A percentile compares a stretch with the other conserved stretches of the same genome.
Conservation (phyloP, 2,888 invertebrate genomes). For the Plutella xylostella region DNA sequence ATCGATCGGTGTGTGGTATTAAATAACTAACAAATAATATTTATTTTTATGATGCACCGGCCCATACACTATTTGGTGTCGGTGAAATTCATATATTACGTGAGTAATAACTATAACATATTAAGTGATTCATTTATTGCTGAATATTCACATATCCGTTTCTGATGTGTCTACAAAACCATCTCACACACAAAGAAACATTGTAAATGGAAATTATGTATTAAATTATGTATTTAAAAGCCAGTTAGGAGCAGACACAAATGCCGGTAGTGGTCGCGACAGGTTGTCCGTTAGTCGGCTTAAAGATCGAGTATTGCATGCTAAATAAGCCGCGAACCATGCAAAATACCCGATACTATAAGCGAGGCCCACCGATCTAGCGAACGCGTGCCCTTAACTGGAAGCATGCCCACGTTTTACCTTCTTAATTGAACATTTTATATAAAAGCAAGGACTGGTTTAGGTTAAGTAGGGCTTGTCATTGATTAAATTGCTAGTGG, state of each 20-base stretch:
- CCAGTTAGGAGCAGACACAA: slow-evolving; percentile 9
- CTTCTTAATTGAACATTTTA: slow-evolving; percentile 27
- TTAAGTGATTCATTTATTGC: too few relatives aligned
- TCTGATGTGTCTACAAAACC: too few relatives aligned
- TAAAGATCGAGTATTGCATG: slow-evolving; percentile 44
- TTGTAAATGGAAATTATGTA: too few relatives aligned
- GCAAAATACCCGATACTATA: slow-evolving; percentile 33
- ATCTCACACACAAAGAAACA: too few relatives aligned
- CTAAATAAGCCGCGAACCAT: slow-evolving; percentile 36
- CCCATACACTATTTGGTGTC: too few relatives aligned
- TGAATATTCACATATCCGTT: too few relatives aligned
- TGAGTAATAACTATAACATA: too few relatives aligned
- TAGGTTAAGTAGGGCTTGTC: slow-evolving; percentile 6
- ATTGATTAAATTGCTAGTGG: slow-evolving; percentile 17
- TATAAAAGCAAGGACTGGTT: slow-evolving; percentile 33
- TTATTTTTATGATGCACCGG: too few relatives aligned
- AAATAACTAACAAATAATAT: too few relatives aligned
- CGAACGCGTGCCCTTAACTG: slow-evolving; percentile 35
- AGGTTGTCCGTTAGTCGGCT: slow-evolving; percentile 35
- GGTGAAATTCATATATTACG: too few relatives aligned
- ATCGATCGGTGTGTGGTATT: too few relatives aligned
- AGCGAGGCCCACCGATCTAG: slow-evolving; percentile 28
- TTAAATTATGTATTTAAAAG: too few relatives aligned
- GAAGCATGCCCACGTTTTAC: slow-evolving; percentile 30
- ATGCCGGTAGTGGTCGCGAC: slow-evolving; percentile 49